Conservation (phyloP, 1,140 invertebrate species). For the Pseudoatta argentina region DNA sequence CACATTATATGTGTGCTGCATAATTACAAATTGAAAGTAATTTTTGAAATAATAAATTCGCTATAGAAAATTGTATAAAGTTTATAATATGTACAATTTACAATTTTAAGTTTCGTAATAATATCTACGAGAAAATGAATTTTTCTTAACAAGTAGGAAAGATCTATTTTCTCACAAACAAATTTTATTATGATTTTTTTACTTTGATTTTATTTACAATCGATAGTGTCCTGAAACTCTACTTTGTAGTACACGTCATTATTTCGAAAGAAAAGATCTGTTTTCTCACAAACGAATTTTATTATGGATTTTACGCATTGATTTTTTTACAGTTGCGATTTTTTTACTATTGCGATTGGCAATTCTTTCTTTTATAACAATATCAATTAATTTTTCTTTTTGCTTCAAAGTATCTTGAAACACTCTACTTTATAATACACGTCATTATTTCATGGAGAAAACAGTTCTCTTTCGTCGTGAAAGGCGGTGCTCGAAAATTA, state of each 20-base stretch:
- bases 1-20: neutral
- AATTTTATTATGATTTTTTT: no score
- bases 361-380: neutral
- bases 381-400: neutral
- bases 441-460: conserved; percentile 57
- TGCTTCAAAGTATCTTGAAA: conserved; percentile 9
- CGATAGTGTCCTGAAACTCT: no score
- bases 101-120: neutral
- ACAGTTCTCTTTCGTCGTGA: conserved; percentile 20
- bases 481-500: conserved; percentile 44
- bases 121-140: neutral
- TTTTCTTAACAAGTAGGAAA: neutral
- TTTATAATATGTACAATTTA: neutral
- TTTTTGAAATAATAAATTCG: neutral
- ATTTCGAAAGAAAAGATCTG: neutral
- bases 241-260: no score
- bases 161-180: no score
- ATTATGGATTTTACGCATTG: neutral
- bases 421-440: conserved; percentile 36
- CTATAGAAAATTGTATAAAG: neutral
- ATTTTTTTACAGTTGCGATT: neutral
- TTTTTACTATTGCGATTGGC: neutral
- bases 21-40: neutral
- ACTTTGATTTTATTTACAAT: no score
- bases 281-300: neutral